Conservation (phyloP, 2,797 vertebrate species). For the Iguana delicatissima region DNA sequence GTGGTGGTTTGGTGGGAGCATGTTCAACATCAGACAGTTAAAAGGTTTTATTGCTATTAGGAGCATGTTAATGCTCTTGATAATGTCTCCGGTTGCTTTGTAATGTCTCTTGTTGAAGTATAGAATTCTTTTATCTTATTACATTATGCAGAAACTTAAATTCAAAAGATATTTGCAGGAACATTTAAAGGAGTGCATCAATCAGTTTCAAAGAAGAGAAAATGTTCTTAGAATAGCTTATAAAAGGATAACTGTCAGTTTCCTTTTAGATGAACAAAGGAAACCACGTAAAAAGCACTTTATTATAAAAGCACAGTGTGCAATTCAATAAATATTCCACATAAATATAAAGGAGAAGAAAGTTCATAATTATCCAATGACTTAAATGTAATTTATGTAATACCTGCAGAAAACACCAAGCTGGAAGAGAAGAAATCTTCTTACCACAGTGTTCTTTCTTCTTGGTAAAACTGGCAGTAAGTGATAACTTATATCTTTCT, state of each 20-base stretch:
- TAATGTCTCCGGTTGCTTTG: conserved; percentile 87
- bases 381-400: conserved; percentile 80
- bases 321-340: conserved; percentile 85
- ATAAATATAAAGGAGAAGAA: conserved; percentile 85
- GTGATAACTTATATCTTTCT: conserved; percentile 67
- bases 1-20: conserved; percentile 83
- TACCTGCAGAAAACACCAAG: conserved; percentile 74
- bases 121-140: conserved; percentile 89
- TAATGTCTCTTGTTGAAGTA: conserved; percentile 87
- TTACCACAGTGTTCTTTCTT: conserved; percentile 58
- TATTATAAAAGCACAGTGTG: conserved; percentile 85
- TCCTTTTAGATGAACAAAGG: conserved; percentile 87
- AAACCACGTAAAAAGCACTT: conserved; percentile 80
- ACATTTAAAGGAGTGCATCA: conserved; percentile 87
- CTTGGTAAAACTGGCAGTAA: conserved; percentile 59
- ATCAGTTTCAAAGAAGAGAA: conserved; percentile 86
- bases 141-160: conserved; percentile 88
- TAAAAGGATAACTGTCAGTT: conserved; percentile 88
- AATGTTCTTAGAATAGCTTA: conserved; percentile 86
- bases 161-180: conserved; percentile 88
- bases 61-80: conserved; percentile 86
- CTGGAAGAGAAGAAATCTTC: conserved; percentile 52
- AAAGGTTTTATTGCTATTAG: conserved; percentile 88
- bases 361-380: conserved; percentile 83
- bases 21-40: conserved; percentile 86